phyloP scores from a whole-genome alignment of 2,797 vertebrate species.

The Lagodon rhomboides region DNA sequence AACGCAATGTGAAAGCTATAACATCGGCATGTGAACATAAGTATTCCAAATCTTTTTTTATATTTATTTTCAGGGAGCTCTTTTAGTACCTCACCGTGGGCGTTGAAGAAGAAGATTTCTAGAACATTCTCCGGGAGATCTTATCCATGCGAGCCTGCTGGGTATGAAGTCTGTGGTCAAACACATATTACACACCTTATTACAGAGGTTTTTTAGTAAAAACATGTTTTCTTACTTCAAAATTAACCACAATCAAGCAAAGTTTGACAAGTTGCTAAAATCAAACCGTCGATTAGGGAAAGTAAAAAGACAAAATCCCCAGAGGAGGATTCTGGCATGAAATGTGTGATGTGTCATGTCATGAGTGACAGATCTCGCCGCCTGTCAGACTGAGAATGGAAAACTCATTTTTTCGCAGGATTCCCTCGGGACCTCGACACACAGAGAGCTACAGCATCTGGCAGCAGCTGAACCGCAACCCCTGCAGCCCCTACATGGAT shows the following conservation, averaged over 20 bases:
- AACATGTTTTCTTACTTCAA: neutral
- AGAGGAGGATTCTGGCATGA: neutral
- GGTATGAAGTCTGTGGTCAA: constrained; percentile 59
- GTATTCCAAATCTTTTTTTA: constrained; percentile 16
- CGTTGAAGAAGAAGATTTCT: constrained; percentile 70
- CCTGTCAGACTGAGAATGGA: constrained; percentile 33
- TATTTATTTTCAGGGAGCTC: constrained; percentile 76
- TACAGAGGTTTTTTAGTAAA: neutral
- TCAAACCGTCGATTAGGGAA: neutral
- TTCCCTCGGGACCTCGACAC: constrained; percentile 54
- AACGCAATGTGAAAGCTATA: neutral
- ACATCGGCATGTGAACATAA: neutral
- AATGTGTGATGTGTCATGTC: neutral
- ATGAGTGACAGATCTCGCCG: constrained; percentile 37
- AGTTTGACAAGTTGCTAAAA: neutral
- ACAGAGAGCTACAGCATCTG: constrained; percentile 68
- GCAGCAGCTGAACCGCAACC: constrained; percentile 68
- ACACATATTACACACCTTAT: constrained; percentile 10
- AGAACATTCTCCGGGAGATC: constrained; percentile 64
- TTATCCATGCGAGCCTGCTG: constrained; percentile 60
- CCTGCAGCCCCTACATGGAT: constrained; percentile 72
- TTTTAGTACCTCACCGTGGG: constrained; percentile 68
- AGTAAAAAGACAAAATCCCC: constrained; percentile 7
- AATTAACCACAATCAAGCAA: neutral
- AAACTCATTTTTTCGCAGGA: constrained; percentile 57